Evolutionary conservation across 1,140 invertebrate genomes (phyloP), one percentile per base, ranked within the genome.

Genomic region (Antheraea pernyi): DNA sequence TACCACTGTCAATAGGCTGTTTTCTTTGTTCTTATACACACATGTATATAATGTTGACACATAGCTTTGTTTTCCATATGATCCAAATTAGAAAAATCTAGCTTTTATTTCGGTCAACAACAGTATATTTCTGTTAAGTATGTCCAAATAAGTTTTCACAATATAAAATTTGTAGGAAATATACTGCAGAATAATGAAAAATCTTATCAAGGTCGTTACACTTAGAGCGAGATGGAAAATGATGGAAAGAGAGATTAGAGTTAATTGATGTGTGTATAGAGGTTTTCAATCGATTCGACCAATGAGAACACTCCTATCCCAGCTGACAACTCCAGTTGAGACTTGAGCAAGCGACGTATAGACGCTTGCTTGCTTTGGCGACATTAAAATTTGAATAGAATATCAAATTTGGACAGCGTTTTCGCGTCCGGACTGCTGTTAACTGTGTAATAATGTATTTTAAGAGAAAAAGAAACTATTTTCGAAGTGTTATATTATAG

Each of bases 361-460:
- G 77, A 80, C 85, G 86, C 82, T 83, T 79, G 82, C 79, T 77
- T 78, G 76, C 65, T 69, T 59, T 74, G 18, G 11, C 42, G 67
- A 69, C 59, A 66, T 48, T 67, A 39, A 72, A 81, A 77, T 76
- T 81, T 80, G 67, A 76, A 79, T 73, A 72, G 76, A 81, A 83
- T 79, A 72, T 69, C 58, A 77, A 69, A 72, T 83, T 84, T 87
- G 81, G 88, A 86, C 82, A 74, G 84, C 83, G 75, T 88, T 86
- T 78, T 70, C 81, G 80, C 80, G 82, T 89, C 83, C 82, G 74
- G 73, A 85, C 82, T 79, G 78, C 73, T 81, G 74, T 85, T 79
- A 79, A 86, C 75, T 85, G 88, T 90, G 85, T 88, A 91, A 90
- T 89, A 90, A 91, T 91, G 89, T 86, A 89, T 91, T 86, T 87